Base-by-base conservation (phyloP, 1,140 invertebrate genomes). In the Drepana arcuata region DNA sequence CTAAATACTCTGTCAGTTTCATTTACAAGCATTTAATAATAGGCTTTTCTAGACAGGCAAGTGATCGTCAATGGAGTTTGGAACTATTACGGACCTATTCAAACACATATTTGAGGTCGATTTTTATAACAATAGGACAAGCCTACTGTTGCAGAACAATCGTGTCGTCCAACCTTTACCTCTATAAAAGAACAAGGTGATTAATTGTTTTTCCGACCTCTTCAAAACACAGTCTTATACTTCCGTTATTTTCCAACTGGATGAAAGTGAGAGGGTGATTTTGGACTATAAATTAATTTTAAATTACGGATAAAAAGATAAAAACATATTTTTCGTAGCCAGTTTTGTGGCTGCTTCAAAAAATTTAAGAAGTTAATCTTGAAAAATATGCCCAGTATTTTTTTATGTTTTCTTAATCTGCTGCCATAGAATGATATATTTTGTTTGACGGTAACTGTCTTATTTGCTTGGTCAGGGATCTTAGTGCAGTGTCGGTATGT, bases 161-260 rank as follows among this genome's bases (percentile, higher is more conserved):
- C 57, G 62, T 64, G 61, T 69, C 59, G 38, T 68, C 55, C 61
- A 70, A 80, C 75, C 73, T 80, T 80, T 80, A 54, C 56, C 50
- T 51, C 41, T 52, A 68, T 68, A 69, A 78, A 80, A 78, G 53
- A 72, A 45, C 53, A 39, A 62, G 62, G 78, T 81, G 77, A 81
- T 81, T 79, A 81, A 81, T 81, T 79, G 68, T 77, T 77, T 73
- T 63, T 56, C 48, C 65, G 64, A 71, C 72, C 72, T 77, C 70
- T 72, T 79, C 64, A 70, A 78, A 81, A 81, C 69, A 81, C 62
- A 58, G 72, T 67, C 68, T 74, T 73, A 73, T 81, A 77, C 77
- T 71, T 79, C 74, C 77, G 72, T 73, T 73, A 81, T 81, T 81
- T 81, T 81, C 77, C 72, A 62, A 71, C 62, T 68, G 70, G 66